phyloP scores from a whole-genome alignment of 1,140 invertebrate genomes.

The Trachymyrmex cornetzi region DNA sequence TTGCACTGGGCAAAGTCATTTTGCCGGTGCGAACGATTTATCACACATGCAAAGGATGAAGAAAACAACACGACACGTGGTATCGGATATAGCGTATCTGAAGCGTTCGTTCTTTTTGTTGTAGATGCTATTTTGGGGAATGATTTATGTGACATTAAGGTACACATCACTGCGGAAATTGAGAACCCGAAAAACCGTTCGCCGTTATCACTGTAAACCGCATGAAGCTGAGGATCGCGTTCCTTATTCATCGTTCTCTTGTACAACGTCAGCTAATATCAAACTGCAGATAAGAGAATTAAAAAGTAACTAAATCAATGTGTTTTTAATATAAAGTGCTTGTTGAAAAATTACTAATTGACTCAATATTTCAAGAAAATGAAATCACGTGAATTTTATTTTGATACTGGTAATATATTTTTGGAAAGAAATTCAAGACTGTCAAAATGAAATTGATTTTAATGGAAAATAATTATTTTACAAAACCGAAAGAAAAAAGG shows the following conservation, averaged over 20 bases:
- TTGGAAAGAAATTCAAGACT: neutral
- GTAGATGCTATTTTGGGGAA: conserved; percentile 22
- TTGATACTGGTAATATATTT: neutral
- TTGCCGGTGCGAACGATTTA: conserved; percentile 38
- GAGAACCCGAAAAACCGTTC: conserved; percentile 48
- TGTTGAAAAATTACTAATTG: neutral
- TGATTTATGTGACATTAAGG: conserved; percentile 65
- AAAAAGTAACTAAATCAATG: conserved; percentile 24
- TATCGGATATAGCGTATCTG: conserved; percentile 46
- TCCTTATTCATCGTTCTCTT: conserved; percentile 47
- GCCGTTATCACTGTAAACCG: conserved; percentile 60
- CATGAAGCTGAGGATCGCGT: conserved; percentile 35
- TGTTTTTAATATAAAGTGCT: conserved; percentile 16
- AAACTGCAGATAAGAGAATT: conserved; percentile 50
- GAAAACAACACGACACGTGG: conserved; percentile 49
- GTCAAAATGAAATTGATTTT: neutral
- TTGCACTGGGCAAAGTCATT: conserved; percentile 25
- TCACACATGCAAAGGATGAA: conserved; percentile 55
- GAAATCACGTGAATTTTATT: neutral
- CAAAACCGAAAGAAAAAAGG: too few species aligned
- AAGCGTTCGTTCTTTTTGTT: conserved; percentile 46
- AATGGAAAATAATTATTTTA: neutral
- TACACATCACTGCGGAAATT: conserved; percentile 45
- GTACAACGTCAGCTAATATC: conserved; percentile 51
- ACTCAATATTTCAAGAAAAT: neutral